Conservation (phyloP, 2,797 vertebrate species). For the Pteronotus mesoamericanus region DNA sequence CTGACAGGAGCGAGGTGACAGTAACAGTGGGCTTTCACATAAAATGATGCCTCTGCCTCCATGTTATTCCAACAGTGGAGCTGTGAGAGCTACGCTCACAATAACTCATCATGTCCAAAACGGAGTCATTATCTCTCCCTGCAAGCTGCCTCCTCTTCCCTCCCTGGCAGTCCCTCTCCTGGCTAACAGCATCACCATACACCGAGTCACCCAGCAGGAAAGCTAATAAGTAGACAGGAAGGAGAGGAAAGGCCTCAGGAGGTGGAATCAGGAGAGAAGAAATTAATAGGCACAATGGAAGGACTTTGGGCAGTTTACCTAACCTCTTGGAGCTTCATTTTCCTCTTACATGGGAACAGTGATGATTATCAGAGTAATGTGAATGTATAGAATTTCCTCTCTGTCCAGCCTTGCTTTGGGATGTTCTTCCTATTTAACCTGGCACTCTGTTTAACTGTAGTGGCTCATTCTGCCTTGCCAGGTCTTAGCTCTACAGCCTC, state of each 20-base stretch:
- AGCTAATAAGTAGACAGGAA: slow-evolving; percentile 41
- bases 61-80: background rate
- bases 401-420: background rate
- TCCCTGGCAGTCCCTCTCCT: background rate
- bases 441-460: background rate
- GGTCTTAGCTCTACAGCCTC: background rate
- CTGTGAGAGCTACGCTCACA: background rate
- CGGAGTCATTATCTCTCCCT: slow-evolving; percentile 50
- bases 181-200: background rate
- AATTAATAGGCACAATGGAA: background rate
- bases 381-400: background rate
- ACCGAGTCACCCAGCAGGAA: background rate
- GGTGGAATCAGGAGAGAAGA: background rate
- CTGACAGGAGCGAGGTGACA: slow-evolving; percentile 68
- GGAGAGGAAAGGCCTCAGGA: background rate
- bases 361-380: background rate
- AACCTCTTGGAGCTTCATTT: background rate
- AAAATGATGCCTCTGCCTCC: slow-evolving; percentile 58
- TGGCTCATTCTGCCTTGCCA: background rate
- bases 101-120: slow-evolving; percentile 7
- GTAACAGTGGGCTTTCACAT: slow-evolving; percentile 21
- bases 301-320: background rate
- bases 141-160: background rate
- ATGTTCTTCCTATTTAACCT: background rate
- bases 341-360: background rate